Evolutionary conservation across 1,140 invertebrate species (phyloP).

Genomic region (Mizuhopecten yessoensis): DNA sequence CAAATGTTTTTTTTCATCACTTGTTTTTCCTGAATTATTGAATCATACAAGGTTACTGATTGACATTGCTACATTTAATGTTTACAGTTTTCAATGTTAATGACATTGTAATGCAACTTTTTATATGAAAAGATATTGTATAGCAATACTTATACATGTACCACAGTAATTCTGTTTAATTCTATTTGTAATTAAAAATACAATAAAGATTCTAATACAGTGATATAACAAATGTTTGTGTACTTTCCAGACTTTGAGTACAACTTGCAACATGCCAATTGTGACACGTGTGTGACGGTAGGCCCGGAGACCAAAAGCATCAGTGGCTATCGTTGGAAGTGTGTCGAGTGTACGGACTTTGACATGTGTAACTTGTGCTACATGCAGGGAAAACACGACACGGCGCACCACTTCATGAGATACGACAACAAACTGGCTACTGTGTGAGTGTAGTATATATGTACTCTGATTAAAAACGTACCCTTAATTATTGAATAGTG

Average conservation of each 20-base stretch:
- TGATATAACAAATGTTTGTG: no score
- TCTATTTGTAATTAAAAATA: no score
- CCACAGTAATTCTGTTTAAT: no score
- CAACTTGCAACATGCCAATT: conserved; percentile 26
- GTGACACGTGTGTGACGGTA: conserved; percentile 60
- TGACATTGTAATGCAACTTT: no score
- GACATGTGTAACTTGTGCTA: conserved; percentile 70
- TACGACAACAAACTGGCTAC: conserved; percentile 45
- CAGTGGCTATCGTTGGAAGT: conserved; percentile 68
- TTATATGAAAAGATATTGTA: no score
- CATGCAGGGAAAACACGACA: conserved; percentile 65
- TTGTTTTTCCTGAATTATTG: not conserved
- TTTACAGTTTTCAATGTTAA: no score
- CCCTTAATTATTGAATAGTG: no score
- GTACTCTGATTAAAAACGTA: not conserved
- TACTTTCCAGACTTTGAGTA: conserved; percentile 40
- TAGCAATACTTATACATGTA: no score
- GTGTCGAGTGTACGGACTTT: conserved; percentile 65
- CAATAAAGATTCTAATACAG: no score
- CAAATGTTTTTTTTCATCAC: not conserved
- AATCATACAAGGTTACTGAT: no score
- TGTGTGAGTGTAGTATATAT: conserved; percentile 42
- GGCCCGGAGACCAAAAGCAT: not conserved
- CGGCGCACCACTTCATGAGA: conserved; percentile 61
- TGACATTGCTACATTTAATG: no score